Conservation (phyloP, 2,113 vertebrate species). For the Acrocephalus kingi region DNA sequence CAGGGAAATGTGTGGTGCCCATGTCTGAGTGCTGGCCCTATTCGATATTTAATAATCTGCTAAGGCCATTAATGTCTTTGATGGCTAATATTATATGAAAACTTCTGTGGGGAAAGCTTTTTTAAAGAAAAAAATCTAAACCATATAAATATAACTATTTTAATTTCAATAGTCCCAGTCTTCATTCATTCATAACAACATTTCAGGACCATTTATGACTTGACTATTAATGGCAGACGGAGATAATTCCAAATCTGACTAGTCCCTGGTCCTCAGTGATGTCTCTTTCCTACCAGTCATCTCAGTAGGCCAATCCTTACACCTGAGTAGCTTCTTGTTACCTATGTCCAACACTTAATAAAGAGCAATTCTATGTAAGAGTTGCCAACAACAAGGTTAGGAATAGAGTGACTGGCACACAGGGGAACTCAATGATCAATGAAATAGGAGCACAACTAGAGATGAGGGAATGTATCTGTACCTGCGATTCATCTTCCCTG, state of each 20-base stretch:
- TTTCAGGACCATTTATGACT: neutral
- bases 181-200: neutral
- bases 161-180: neutral
- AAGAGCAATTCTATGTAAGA: neutral
- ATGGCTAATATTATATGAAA: constrained; percentile 3
- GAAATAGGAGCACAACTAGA: neutral
- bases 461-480: neutral
- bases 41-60: constrained; percentile 73
- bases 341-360: neutral
- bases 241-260: neutral
- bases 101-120: neutral
- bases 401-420: neutral
- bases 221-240: neutral
- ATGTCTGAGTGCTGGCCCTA: constrained; percentile 43
- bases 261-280: neutral
- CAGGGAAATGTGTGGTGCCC: constrained; percentile 50
- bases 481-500: neutral
- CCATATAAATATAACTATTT: neutral
- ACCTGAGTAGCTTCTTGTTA: neutral
- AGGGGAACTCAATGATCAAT: neutral
- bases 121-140: neutral
- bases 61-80: constrained; percentile 57
- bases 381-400: neutral
- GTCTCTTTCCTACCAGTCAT: neutral
- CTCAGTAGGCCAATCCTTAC: neutral